Percentiles rank a stretch among this genome's conserved stretches.
Conservation (phyloP, 2,888 invertebrate species). For the Hydrotaea diabolus region DNA sequence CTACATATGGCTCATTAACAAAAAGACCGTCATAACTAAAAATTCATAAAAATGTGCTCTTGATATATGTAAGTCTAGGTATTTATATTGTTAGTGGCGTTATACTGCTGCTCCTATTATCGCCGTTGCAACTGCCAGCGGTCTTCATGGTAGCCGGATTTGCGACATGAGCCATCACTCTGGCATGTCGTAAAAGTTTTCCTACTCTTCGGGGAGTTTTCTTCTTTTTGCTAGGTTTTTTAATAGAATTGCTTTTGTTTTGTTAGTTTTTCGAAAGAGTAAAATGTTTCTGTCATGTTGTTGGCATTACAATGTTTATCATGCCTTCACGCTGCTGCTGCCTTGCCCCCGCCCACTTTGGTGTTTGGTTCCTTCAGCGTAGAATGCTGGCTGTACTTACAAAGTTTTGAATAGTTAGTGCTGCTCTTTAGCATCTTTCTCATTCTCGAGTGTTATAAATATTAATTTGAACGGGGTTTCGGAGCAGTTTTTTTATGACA, state of each 20-base stretch:
- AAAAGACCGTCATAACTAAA: no score
- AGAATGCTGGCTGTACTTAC: no score
- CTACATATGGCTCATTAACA: no score
- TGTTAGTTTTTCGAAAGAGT: background rate
- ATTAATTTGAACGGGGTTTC: slow-evolving; percentile 1
- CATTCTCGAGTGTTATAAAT: background rate
- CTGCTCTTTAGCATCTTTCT: background rate
- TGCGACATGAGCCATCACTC: background rate
- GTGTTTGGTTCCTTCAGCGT: no score
- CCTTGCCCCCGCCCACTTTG: background rate
- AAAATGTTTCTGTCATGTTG: slow-evolving; percentile 11
- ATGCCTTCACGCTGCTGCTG: background rate
- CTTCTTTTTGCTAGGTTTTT: background rate
- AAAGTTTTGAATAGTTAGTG: no score
- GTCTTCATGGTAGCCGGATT: no score
- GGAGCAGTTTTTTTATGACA: background rate
- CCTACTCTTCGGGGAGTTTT: background rate
- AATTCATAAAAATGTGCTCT: no score
- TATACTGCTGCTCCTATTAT: no score
- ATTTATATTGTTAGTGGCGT: no score
- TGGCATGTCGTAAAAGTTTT: background rate
- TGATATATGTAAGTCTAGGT: no score
- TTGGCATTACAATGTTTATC: slow-evolving; percentile 4
- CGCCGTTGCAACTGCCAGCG: no score
- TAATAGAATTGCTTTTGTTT: background rate